These are phyloP conservation scores for Podarcis raffonei DNA, from an alignment of 2,113 vertebrate genomes.

Conservation along the genomic window DNA sequence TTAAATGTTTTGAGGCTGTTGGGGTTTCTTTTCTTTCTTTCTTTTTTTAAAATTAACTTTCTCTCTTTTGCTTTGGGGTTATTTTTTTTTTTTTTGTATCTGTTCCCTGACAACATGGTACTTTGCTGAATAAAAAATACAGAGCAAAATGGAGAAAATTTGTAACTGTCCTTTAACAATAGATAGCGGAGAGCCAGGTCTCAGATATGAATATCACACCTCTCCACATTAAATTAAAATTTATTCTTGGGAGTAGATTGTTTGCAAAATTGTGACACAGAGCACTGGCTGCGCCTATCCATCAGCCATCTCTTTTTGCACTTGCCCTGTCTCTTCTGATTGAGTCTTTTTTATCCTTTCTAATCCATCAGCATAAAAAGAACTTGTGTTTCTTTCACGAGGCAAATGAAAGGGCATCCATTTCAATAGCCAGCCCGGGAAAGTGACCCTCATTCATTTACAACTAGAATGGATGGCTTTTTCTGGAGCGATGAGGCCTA, in stretches of 20 bases:
- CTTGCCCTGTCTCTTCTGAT: constrained; percentile 23
- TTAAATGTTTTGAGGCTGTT: background rate
- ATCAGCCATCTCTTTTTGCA: constrained; percentile 2
- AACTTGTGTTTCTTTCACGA: constrained; percentile 17
- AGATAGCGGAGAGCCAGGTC: constrained; percentile 1
- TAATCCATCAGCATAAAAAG: constrained; percentile 7
- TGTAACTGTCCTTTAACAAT: constrained; percentile 30
- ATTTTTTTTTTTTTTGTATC: constrained; percentile 22
- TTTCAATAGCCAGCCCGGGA: background rate
- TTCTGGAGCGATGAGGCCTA: background rate
- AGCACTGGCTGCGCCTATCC: background rate
- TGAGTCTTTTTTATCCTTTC: background rate
- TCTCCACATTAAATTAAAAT: constrained; percentile 42
- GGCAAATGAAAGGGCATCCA: rapidly evolving
- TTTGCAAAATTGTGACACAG: constrained; percentile 6
- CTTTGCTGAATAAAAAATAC: constrained; percentile 2
- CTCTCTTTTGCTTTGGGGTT: constrained; percentile 34
- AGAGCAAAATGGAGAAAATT: constrained; percentile 18
- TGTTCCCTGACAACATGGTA: background rate
- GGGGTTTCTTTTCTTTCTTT: background rate
- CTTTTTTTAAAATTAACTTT: background rate
- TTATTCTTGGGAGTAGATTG: constrained; percentile 5
- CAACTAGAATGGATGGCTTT: background rate
- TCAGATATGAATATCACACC: constrained; percentile 13
- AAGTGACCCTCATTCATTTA: constrained; percentile 13